These are phyloP conservation scores for Saccostrea echinata DNA, from an alignment of 1,140 invertebrate genomes.

Conservation along the genomic window DNA sequence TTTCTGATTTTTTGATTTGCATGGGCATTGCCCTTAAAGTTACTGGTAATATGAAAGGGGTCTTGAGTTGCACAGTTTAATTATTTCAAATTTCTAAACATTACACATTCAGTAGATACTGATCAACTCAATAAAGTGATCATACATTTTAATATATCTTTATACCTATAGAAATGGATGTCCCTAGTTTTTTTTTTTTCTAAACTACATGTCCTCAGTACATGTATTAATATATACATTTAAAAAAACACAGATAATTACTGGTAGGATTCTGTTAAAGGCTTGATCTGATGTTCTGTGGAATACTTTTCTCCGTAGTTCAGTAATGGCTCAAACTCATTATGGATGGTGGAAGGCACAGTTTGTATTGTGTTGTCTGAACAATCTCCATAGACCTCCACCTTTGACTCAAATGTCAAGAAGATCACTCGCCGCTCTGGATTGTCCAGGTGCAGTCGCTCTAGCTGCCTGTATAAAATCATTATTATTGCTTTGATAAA, in stretches of 20 bases:
- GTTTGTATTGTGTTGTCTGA: not conserved
- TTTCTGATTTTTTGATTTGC: no score
- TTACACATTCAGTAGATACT: no score
- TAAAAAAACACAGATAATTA: not conserved
- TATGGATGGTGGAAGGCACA: not conserved
- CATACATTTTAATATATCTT: no score
- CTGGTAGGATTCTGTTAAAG: conserved; percentile 4
- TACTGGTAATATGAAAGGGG: no score
- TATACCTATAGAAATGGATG: no score
- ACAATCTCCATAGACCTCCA: conserved; percentile 69
- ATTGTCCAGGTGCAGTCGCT: conserved; percentile 69
- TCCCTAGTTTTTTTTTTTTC: no score
- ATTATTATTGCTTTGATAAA: not conserved
- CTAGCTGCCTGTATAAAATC: conserved; percentile 68
- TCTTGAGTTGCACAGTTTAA: no score
- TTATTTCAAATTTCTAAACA: no score
- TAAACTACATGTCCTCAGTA: no score
- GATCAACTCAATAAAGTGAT: no score
- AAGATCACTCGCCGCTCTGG: conserved; percentile 73
- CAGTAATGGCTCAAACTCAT: not conserved
- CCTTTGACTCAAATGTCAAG: conserved; percentile 69
- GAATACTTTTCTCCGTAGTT: not conserved
- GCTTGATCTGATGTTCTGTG: not conserved
- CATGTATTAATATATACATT: no score
- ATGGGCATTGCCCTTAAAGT: no score